Base-by-base conservation (phyloP, 2,888 invertebrate species). In the Sussaba pulchella region DNA sequence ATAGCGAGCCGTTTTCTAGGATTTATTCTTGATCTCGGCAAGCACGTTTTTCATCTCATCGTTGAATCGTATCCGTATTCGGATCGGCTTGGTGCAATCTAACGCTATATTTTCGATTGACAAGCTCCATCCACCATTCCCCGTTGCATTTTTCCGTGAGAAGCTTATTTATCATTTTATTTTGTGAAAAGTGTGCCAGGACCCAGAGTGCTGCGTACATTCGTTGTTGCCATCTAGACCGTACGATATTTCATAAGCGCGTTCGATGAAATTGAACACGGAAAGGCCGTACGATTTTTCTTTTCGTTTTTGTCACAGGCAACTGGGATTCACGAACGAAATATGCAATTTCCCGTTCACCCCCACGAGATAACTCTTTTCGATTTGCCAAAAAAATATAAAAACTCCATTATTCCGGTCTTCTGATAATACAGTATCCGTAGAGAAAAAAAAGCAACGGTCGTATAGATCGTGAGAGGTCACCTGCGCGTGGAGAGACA, bases 341-440 rank as follows among this genome's bases (percentile, higher is more conserved):
- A 41, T 43, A 52, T 66, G 39, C 50, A 59, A 66, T 59, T 39
- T 54, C 31, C 36, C 70, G 64, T 71, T 70, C 71, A 64, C 70
- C 57, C n/a, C 54, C 39, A 17, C 19, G 57, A 54, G 64, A 64
- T 39, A 36, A 41, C 47, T 50, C 47, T 64, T n/a, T 50, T 72
- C 59, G 41, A 41, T 71, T 54, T 50, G 10, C 59, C 43, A 41
- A 72, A 66, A 71, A 57, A 70, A 71, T 17, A 21, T 8, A 17
- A n/a, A 54, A 71, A 66, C 21, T 77, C 36, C 47, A 71, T 77
- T 71, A 71, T 66, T 64, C 45, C 31, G 57, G 57, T 70, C 54
- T 57, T 79, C 75, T 41, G 57, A 54, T 26, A 79, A 79, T 70
- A 74, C 61, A 50, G 61, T 67, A 72, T 67, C 76, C 71, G 50